These are phyloP conservation scores for Ophion ventricosus DNA, from an alignment of 2,888 invertebrate genomes.

Conservation along the genomic window DNA sequence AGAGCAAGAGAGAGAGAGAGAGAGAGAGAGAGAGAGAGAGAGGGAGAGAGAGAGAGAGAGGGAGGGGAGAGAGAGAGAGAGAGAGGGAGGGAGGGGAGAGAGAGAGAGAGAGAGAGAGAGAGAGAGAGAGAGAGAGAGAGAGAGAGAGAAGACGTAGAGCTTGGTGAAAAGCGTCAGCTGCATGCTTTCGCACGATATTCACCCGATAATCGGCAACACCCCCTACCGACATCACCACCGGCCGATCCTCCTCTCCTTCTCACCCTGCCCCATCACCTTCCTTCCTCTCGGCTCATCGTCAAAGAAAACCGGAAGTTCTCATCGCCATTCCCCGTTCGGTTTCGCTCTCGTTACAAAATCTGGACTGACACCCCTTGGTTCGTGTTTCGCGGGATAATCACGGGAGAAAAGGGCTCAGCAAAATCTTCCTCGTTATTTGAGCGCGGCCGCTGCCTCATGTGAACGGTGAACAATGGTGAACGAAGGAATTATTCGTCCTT, in stretches of 20 bases:
- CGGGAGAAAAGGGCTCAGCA: background rate
- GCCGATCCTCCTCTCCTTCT: slow-evolving; percentile 4
- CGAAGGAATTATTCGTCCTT: slow-evolving; percentile 38
- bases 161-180: slow-evolving; percentile 79
- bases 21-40: background rate
- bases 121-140: background rate
- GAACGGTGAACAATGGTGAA: slow-evolving; percentile 44
- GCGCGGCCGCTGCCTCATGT: slow-evolving; percentile 15
- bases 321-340: slow-evolving; percentile 37
- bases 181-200: slow-evolving; percentile 79
- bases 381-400: slow-evolving; percentile 4
- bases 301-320: slow-evolving; percentile 48
- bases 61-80: background rate
- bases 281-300: background rate
- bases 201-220: slow-evolving; percentile 77
- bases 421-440: slow-evolving; percentile 51
- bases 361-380: background rate
- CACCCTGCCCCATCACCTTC: background rate
- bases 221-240: slow-evolving; percentile 62
- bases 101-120: too few relatives aligned
- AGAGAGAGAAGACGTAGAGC: slow-evolving; percentile 59
- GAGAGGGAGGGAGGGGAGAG: slow-evolving; percentile 18
- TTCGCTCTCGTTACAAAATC: slow-evolving; percentile 53
- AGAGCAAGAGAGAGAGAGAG: background rate
- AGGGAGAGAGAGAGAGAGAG: background rate